phyloP scores from a whole-genome alignment of 1,140 invertebrate genomes.

The Luehdorfia chinensis region DNA sequence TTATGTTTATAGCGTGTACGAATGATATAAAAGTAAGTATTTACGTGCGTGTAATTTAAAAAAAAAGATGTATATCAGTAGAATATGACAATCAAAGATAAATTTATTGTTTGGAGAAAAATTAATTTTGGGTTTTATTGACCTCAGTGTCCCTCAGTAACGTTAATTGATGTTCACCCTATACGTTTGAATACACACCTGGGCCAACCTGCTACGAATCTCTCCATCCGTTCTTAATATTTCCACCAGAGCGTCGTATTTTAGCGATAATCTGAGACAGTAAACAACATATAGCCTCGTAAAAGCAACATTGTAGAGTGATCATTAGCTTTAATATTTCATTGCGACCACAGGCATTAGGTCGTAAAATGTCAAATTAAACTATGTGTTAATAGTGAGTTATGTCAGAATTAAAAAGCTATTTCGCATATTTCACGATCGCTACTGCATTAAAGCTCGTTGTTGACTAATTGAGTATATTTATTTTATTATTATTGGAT shows the following conservation, averaged over 20 bases:
- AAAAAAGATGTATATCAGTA: too few species aligned
- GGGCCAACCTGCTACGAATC: background rate
- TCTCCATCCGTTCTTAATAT: background rate
- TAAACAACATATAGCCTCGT: conserved; percentile 18
- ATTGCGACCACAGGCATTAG: conserved; percentile 30
- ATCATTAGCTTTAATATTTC: conserved; percentile 38
- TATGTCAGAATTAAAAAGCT: conserved; percentile 36
- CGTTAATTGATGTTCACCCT: too few species aligned
- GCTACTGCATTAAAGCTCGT: conserved; percentile 28
- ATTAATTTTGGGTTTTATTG: too few species aligned
- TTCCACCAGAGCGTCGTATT: conserved; percentile 1
- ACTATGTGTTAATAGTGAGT: conserved; percentile 52
- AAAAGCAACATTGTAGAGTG: conserved; percentile 46
- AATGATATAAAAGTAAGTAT: too few species aligned
- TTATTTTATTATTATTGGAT: conserved; percentile 13
- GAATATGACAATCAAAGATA: too few species aligned
- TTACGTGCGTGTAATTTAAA: too few species aligned
- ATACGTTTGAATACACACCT: too few species aligned
- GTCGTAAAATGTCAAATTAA: conserved; percentile 51
- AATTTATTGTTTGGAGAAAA: too few species aligned
- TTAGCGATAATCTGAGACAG: background rate
- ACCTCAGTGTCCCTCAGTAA: too few species aligned
- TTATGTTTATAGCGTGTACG: too few species aligned
- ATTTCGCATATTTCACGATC: conserved; percentile 34
- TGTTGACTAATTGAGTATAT: conserved; percentile 12